Percentiles rank a stretch among this genome's conserved stretches.
These are phyloP conservation scores for Caenorhabditis remanei DNA, from an alignment of 1,140 invertebrate species.

Conservation along the genomic window DNA sequence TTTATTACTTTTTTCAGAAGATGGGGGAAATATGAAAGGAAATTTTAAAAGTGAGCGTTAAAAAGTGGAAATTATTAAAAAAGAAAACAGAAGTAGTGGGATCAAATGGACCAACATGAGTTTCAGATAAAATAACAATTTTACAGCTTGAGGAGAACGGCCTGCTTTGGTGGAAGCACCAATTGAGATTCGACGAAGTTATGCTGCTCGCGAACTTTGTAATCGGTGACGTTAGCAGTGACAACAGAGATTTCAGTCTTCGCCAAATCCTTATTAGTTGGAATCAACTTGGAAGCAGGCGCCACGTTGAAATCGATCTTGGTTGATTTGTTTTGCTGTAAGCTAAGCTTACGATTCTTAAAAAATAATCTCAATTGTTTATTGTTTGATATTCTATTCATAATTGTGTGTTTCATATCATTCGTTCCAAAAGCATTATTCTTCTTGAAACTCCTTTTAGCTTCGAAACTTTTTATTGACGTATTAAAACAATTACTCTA, in stretches of 20 bases:
- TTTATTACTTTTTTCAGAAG: background rate
- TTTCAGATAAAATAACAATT: background rate
- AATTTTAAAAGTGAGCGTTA: background rate
- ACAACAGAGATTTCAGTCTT: constrained; percentile 51
- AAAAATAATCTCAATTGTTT: too few relatives aligned
- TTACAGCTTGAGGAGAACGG: constrained; percentile 58
- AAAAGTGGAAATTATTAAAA: too few relatives aligned
- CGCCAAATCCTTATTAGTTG: constrained; percentile 15
- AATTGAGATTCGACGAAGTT: background rate
- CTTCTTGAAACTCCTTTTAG: too few relatives aligned
- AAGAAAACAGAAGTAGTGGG: background rate
- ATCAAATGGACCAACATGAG: background rate
- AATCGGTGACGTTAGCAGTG: constrained; percentile 45
- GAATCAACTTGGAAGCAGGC: constrained; percentile 21
- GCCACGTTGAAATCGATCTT: background rate
- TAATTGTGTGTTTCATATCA: too few relatives aligned
- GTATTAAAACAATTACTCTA: too few relatives aligned
- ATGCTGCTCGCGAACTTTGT: constrained; percentile 13
- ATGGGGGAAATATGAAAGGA: background rate
- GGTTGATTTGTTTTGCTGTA: too few relatives aligned
- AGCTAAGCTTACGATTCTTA: too few relatives aligned
- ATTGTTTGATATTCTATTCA: too few relatives aligned
- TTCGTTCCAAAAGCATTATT: too few relatives aligned
- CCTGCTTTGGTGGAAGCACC: constrained; percentile 57
- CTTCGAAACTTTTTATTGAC: too few relatives aligned